Conservation (phyloP, 2,888 invertebrate genomes). For the Lasioglossum malachurum region DNA sequence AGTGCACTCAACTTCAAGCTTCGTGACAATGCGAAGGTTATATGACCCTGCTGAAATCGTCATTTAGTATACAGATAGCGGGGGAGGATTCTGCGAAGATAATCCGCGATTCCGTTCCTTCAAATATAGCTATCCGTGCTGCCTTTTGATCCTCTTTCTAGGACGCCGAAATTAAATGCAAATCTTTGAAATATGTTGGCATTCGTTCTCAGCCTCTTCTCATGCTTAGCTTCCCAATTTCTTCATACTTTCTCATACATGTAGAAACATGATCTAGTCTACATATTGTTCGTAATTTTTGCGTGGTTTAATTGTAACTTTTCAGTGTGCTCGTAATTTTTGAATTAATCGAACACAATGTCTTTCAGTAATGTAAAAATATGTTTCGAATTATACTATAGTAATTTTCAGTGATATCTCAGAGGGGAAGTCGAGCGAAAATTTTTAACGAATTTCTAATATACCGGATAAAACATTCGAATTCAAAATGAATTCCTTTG, state of each 20-base stretch:
- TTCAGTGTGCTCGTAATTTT: no score
- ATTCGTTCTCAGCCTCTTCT: not conserved
- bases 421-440: no score
- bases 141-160: not conserved
- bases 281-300: not conserved
- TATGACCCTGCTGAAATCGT: conserved; percentile 81
- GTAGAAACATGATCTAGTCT: not conserved
- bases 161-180: not conserved
- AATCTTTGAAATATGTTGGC: not conserved
- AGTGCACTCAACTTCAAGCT: conserved; percentile 83
- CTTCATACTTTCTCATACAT: not conserved
- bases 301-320: not conserved
- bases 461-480: no score
- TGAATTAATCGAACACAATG: no score
- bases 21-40: conserved; percentile 78
- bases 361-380: not conserved
- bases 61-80: conserved; percentile 75
- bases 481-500: no score
- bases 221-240: not conserved
- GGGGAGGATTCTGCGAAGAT: conserved; percentile 64
- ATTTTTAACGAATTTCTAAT: no score
- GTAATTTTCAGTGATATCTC: not conserved
- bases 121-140: not conserved
- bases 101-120: conserved; percentile 44
- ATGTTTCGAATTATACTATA: not conserved